Base-by-base conservation (phyloP, 2,888 invertebrate genomes). In the Zele albiditarsus region DNA sequence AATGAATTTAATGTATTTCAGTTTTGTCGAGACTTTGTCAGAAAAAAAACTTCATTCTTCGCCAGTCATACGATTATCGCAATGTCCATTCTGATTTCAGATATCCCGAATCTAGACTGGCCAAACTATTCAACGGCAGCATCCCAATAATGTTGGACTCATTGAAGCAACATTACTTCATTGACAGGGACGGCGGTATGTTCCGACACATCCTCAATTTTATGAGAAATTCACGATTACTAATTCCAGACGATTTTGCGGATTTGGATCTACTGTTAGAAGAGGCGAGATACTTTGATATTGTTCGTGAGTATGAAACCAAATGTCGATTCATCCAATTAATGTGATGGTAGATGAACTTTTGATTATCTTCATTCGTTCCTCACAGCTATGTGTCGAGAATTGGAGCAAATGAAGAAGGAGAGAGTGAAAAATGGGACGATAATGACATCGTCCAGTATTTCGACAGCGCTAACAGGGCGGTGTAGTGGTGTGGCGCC, bases 141-240 rank as follows among this genome's bases (percentile, higher is more conserved):
- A 96, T 98, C 84, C 98, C 98, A 3, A 98, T 98, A 82, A 97
- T 98, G 20, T 90, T 98, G 89, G 98, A 98, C 89, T 97, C 96
- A 4, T 90, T 98, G 82, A 98, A 98, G 90, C 98, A 98, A 88
- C 98, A 99, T 89, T 99, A 99, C 90, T 99, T 99, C 91, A 98
- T 99, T 84, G 99, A 99, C 91, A 93, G 99, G 67, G 99, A 99
- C 88, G 98, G 99, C 3, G 96, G 95, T 81, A 97, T 98, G 95
- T 99, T 99, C 91, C 93, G 98, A 27, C 98, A 99, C 89, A 97
- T 99, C 85, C 92, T 99, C 79, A 98, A 98, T 91, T 99, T 96
- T 90, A 94, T 99, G 92, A 93, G 99, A 84, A 96, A 97, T 89
- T 95, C 96, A 77, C 93, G 95, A 84, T 92, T 98, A 71, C 91